A percentile compares a stretch with the other conserved stretches of the same genome.
phyloP scores from a whole-genome alignment of 2,113 vertebrate species.

The Oreocharis arfaki region DNA sequence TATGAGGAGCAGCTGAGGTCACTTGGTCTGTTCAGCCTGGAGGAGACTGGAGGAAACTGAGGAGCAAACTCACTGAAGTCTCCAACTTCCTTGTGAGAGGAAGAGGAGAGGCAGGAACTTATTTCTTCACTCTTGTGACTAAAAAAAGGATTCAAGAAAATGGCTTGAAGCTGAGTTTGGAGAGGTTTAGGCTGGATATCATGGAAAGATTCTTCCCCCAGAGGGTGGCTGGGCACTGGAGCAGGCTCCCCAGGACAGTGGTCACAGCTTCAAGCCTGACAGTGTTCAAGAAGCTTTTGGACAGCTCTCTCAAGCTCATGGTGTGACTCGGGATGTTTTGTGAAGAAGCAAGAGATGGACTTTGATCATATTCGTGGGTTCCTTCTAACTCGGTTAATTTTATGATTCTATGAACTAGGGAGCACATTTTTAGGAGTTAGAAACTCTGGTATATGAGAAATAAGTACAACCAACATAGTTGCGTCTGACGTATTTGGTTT shows the following conservation, averaged over 20 bases:
- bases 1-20: not conserved
- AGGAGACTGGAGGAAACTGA: not conserved
- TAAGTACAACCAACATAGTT: not conserved
- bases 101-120: not conserved
- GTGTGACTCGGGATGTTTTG: not conserved
- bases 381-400: not conserved
- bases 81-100: not conserved
- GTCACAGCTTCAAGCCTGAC: too few relatives aligned
- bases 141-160: not conserved
- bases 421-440: not conserved
- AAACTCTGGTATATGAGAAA: rapidly evolving
- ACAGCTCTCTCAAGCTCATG: not conserved
- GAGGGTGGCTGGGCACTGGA: not conserved
- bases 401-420: not conserved
- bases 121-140: not conserved
- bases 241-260: not conserved
- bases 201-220: not conserved
- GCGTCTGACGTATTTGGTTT: not conserved
- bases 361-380: not conserved
- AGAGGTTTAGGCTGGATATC: not conserved
- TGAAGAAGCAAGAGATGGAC: not conserved
- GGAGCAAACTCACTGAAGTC: rapidly evolving
- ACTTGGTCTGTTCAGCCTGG: not conserved
- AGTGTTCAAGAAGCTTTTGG: not conserved
- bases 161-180: not conserved